Base-by-base conservation (phyloP, 2,797 vertebrate genomes). In the Sylvilagus floridanus region DNA sequence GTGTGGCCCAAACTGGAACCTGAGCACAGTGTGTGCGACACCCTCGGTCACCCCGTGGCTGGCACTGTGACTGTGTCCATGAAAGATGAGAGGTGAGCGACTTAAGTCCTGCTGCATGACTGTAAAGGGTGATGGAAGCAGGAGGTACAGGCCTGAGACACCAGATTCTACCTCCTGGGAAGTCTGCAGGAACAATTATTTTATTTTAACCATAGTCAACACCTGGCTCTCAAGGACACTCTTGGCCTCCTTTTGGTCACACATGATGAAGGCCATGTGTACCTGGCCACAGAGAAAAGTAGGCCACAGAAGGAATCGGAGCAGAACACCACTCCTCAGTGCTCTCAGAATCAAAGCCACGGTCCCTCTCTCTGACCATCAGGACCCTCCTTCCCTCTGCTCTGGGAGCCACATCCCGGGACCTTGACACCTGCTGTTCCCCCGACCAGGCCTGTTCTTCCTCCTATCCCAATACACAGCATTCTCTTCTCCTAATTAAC, bases 251-350 rank as follows among this genome's bases (percentile, higher is more conserved):
- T 72, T 42, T 47, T 83, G 71, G 66, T 83, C 54, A 50, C 35
- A 69, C 22, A 5, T 47, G 62, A 88, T n/a, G 21, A 93, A 54
- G 68, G 86, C 62, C 84, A 88, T 0, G 19, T 73, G 42, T 28
- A 65, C 76, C 35, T 84, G 86, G 81, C 60, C 66, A 94, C 42
- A 94, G 77, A 90, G 75, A 83, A 96, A 97, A 96, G 63, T 52
- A 96, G 96, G 94, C 28, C 96, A 94, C 3, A 6, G 76, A 92
- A 93, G 71, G 88, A 96, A 96, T 88, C n/a, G 92, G 96, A 95
- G 95, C 95, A 78, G 93, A 96, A 95, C 71, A 7, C 32, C 77
- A 90, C 2, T 62, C 26, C 75, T 17, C 47, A 35, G 73, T 57
- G 77, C 22, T 88, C 50, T 78, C 28, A 60, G 32, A 95, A 88